Percentiles rank a stretch among this genome's conserved stretches.
Conservation (phyloP, 1,140 invertebrate species). For the Odontomachus brunneus region DNA sequence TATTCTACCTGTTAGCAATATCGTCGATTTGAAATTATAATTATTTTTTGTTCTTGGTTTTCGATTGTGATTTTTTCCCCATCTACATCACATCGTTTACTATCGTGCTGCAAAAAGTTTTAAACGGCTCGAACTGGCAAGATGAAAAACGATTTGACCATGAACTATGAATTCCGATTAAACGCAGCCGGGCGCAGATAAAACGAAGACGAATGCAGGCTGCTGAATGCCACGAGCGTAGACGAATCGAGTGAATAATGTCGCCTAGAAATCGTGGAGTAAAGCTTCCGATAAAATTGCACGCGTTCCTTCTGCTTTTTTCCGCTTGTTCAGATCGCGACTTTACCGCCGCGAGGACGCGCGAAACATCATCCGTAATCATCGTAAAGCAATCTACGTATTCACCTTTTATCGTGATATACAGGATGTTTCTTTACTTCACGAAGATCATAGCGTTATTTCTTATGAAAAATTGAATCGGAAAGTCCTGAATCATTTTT, state of each 20-base stretch:
- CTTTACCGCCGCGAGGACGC: not conserved
- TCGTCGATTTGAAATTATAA: too few species aligned
- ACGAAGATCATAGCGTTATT: too few species aligned
- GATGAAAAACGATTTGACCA: conserved; percentile 65
- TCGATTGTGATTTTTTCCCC: too few species aligned
- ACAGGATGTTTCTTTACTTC: too few species aligned
- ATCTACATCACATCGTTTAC: too few species aligned
- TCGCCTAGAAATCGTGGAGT: not conserved
- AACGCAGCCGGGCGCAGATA: conserved; percentile 13
- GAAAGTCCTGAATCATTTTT: too few species aligned
- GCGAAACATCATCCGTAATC: not conserved
- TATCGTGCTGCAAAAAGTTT: not conserved
- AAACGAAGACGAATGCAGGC: conserved; percentile 9
- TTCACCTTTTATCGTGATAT: not conserved
- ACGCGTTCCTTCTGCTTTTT: too few species aligned
- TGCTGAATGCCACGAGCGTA: not conserved
- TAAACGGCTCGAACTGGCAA: not conserved
- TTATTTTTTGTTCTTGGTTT: too few species aligned
- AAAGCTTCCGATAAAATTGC: not conserved
- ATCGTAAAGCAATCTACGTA: too few species aligned
- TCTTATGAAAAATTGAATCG: too few species aligned
- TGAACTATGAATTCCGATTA: conserved; percentile 76
- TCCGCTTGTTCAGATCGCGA: not conserved
- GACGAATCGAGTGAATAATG: not conserved
- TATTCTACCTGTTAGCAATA: too few species aligned